Evolutionary conservation across 1,140 invertebrate genomes (phyloP).

Genomic region (Hormaphis cornu): DNA sequence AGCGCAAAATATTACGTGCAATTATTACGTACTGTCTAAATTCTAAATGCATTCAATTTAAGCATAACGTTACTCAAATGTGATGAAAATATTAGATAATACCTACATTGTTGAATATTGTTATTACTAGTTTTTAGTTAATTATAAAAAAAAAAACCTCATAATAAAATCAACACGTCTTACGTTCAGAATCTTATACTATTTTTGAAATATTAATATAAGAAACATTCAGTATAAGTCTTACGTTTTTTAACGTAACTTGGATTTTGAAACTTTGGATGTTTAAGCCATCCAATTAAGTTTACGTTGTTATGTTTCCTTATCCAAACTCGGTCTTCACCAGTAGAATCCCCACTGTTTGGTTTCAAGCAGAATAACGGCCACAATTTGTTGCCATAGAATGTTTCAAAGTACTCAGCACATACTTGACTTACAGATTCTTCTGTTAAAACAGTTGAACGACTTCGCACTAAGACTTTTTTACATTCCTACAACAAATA

Average conservation of each 20-base stretch:
- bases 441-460: not conserved
- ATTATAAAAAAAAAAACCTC: too few relatives aligned
- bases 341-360: not conserved
- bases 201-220: too few relatives aligned
- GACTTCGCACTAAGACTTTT: not conserved
- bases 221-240: too few relatives aligned
- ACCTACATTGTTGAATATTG: too few relatives aligned
- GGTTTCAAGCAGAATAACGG: slow-evolving; percentile 12
- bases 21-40: too few relatives aligned
- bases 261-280: slow-evolving; percentile 3
- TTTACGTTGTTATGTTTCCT: slow-evolving; percentile 24
- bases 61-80: too few relatives aligned
- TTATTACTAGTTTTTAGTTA: too few relatives aligned
- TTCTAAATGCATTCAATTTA: too few relatives aligned
- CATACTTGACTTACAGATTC: not conserved
- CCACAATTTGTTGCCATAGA: slow-evolving; percentile 23
- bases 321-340: not conserved
- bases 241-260: slow-evolving; percentile 24
- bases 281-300: slow-evolving; percentile 16
- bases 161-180: too few relatives aligned
- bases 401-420: not conserved
- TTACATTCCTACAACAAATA: slow-evolving; percentile 19
- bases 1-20: too few relatives aligned
- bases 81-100: too few relatives aligned
- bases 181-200: too few relatives aligned